These are phyloP conservation scores for Mobula hypostoma DNA, from an alignment of 2,113 vertebrate species.

Conservation along the genomic window DNA sequence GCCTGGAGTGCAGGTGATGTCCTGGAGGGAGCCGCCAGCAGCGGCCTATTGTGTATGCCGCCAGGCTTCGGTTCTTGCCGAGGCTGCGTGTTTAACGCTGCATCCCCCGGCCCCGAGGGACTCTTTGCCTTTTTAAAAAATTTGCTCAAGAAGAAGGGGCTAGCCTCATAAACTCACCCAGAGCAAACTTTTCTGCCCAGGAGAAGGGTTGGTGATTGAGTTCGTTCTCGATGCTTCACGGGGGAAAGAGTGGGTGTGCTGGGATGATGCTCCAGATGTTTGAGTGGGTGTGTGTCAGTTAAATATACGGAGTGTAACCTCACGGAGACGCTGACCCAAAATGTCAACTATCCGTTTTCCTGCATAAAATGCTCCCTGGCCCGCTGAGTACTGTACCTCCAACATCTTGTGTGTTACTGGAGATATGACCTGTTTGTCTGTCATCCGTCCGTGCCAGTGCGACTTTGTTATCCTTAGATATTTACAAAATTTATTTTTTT, in stretches of 20 bases:
- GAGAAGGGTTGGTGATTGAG: neutral
- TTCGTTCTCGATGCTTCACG: neutral
- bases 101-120: no score
- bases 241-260: no score
- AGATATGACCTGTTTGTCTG: neutral
- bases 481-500: neutral
- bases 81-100: neutral
- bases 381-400: no score
- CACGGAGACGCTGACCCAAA: no score
- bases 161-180: neutral
- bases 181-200: neutral
- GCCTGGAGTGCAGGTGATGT: neutral
- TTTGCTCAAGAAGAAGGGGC: neutral
- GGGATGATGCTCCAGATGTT: no score
- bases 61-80: neutral
- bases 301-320: neutral
- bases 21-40: neutral
- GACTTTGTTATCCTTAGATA: neutral
- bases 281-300: neutral
- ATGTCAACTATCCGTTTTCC: no score
- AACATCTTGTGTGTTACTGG: no score
- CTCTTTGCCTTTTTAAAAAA: neutral
- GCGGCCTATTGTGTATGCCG: rapidly evolving
- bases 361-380: no score
- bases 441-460: neutral